Conservation (phyloP, 2,888 invertebrate species). For the Artemia sinica region DNA sequence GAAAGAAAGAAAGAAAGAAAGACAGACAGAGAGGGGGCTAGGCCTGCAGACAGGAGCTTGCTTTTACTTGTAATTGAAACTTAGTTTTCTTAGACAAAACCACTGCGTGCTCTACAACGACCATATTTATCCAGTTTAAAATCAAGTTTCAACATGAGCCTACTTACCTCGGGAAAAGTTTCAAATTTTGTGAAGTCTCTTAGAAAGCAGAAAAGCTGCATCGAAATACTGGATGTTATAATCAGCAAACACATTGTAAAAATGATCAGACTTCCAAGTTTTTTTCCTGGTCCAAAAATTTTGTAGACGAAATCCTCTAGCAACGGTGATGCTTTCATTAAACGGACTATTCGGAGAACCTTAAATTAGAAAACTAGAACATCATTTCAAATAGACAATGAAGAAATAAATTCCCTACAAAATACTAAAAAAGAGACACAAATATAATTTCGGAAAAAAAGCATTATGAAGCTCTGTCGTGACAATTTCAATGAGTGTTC, state of each 20-base stretch:
- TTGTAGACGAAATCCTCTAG: conserved; percentile 94
- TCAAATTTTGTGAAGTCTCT: conserved; percentile 90
- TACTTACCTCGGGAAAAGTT: conserved; percentile 73
- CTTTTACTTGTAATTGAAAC: too few relatives aligned
- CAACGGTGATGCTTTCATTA: conserved; percentile 96
- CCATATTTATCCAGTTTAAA: not conserved
- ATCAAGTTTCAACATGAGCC: not conserved
- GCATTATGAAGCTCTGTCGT: too few relatives aligned
- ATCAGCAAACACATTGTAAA: conserved; percentile 98
- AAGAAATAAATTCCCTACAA: conserved; percentile 17
- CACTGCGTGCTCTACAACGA: not conserved
- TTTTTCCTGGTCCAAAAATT: conserved; percentile 85
- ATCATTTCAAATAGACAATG: not conserved
- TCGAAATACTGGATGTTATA: conserved; percentile 94
- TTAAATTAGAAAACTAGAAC: conserved; percentile 31
- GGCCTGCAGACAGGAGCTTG: too few relatives aligned
- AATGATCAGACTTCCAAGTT: conserved; percentile 95
- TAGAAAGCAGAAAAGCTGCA: conserved; percentile 95
- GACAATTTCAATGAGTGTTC: too few relatives aligned
- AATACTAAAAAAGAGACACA: not conserved
- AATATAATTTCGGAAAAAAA: too few relatives aligned
- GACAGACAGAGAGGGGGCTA: too few relatives aligned
- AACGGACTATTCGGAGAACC: conserved; percentile 79
- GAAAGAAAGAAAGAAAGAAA: too few relatives aligned
- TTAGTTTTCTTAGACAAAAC: too few relatives aligned